Conservation (phyloP, 1,140 invertebrate species). For the Penaeus indicus region DNA sequence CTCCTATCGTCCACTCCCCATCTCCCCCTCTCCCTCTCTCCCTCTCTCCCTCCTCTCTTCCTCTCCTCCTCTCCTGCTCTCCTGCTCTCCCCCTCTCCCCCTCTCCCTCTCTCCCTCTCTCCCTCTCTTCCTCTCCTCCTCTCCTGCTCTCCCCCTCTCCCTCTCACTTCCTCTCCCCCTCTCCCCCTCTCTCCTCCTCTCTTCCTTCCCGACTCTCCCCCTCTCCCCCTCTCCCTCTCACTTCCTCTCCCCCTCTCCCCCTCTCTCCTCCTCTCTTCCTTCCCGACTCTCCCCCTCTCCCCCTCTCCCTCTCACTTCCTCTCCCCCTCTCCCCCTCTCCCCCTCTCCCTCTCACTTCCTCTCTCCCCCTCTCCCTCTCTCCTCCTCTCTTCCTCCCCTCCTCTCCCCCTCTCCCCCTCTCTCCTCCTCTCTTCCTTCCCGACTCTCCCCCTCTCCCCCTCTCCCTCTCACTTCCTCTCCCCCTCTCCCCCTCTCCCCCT, state of each 20-base stretch:
- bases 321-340: background rate
- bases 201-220: background rate
- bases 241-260: no score
- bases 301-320: background rate
- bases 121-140: background rate
- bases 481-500: background rate
- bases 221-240: background rate
- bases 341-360: no score
- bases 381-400: background rate
- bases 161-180: background rate
- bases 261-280: background rate
- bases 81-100: background rate
- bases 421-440: background rate
- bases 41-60: background rate
- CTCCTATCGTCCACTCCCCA: background rate
- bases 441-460: no score
- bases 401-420: background rate
- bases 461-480: no score
- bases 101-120: no score
- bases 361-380: background rate
- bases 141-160: background rate
- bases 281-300: background rate
- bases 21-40: background rate
- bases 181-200: background rate
- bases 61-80: background rate